Evolutionary conservation across 2,888 invertebrate genomes (phyloP), one percentile per base, ranked within the genome.

Genomic region (Leucophenga maculata): DNA sequence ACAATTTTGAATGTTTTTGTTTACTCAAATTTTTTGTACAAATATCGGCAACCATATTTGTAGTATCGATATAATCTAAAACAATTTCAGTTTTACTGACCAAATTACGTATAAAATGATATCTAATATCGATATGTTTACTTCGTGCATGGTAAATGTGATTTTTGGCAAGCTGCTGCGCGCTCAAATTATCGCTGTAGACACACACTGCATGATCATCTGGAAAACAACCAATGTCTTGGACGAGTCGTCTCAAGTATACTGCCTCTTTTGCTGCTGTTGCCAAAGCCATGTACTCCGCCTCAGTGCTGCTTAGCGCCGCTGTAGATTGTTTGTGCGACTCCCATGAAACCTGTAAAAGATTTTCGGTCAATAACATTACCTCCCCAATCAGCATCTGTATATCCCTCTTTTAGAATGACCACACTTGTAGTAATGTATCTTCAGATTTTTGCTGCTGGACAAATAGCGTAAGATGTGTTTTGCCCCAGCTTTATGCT

Each of bases 71-170:
- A 52, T 73, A 72, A 13, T 64, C 52, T 6, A 74, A 54, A 22
- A 65, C 39, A 9, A 72, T 69, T 55, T 71, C 46, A 22, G 46
- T 65, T 11, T 68, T 65, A 1, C 16, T 68, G 3, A 69, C 57
- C 9, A 68, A 32, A 32, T 73, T 65, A 31, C 72, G 68, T 6
- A 73, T 44, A 68, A 69, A 65, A 68, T 74, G 74, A 55, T 67
- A 72, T 48, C 67, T 31, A n/a, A n/a, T n/a, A n/a, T n/a, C n/a
- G n/a, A n/a, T 72, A 55, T 70, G 73, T 26, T 75, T 75, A 46
- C 62, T 60, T 16, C 72, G 39, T 13, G 69, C 65, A 64, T 73
- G 75, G 46, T 72, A 68, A 0, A 73, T 72, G 4, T 69, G 70
- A 18, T 71, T 72, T 52, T 66, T 70, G 11, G 65, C 68, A 2